phyloP scores from a whole-genome alignment of 2,888 invertebrate species.

The Mythimna pallens region DNA sequence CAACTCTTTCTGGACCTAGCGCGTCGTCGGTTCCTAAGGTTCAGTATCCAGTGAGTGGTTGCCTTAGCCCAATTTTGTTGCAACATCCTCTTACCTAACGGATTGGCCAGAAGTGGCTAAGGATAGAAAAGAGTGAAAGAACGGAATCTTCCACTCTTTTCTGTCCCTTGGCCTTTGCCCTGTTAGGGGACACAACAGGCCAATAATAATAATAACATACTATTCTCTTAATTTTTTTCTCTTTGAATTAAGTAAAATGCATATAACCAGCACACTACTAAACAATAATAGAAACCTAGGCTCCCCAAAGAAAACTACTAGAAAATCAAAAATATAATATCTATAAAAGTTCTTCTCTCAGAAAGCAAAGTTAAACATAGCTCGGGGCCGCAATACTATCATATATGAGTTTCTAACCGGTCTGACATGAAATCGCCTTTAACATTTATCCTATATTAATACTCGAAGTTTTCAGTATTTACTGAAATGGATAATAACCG shows the following conservation, averaged over 20 bases:
- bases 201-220: too few relatives aligned
- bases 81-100: too few relatives aligned
- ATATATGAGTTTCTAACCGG: constrained; percentile 29
- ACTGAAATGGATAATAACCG: constrained; percentile 5
- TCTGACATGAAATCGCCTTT: constrained; percentile 31
- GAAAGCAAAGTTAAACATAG: constrained; percentile 28
- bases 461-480: constrained; percentile 3
- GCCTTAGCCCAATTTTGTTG: too few relatives aligned
- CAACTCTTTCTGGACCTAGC: too few relatives aligned
- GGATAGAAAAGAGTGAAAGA: too few relatives aligned
- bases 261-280: neutral
- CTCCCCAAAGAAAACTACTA: constrained; percentile 1
- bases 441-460: constrained; percentile 19
- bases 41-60: too few relatives aligned
- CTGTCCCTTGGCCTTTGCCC: too few relatives aligned
- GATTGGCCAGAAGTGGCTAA: too few relatives aligned
- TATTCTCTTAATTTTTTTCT: too few relatives aligned
- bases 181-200: too few relatives aligned
- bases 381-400: constrained; percentile 23
- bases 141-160: too few relatives aligned
- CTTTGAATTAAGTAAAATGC: neutral
- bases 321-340: constrained; percentile 35
- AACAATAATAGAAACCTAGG: neutral
- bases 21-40: too few relatives aligned
- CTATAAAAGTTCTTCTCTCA: constrained; percentile 16